phyloP scores from a whole-genome alignment of 2,113 vertebrate genomes.

The Hiodon alosoides region DNA sequence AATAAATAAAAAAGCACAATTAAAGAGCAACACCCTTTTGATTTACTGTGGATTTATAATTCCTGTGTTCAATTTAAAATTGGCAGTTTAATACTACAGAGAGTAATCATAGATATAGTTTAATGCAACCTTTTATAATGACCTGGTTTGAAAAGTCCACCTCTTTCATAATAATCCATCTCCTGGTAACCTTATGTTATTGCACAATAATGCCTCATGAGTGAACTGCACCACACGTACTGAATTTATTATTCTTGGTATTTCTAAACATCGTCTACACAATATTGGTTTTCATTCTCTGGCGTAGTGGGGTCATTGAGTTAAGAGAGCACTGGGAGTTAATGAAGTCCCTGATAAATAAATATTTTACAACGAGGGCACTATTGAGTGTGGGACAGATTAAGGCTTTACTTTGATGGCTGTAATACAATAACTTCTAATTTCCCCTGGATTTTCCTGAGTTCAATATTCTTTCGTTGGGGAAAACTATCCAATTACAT shows the following conservation, averaged over 20 bases:
- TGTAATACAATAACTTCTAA: slow-evolving; percentile 52
- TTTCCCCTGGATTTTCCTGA: slow-evolving; percentile 55
- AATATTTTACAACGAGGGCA: slow-evolving; percentile 28
- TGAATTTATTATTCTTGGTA: slow-evolving; percentile 11
- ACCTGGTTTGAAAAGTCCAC: no score
- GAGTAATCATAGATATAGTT: not conserved
- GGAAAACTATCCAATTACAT: slow-evolving; percentile 63
- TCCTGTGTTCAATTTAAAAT: no score
- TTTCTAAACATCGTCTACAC: not conserved
- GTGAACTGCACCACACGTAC: not conserved
- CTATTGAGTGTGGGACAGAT: slow-evolving; percentile 36
- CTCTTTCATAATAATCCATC: no score
- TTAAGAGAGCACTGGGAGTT: slow-evolving; percentile 4
- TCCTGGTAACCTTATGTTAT: not conserved
- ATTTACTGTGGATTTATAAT: no score
- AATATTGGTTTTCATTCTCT: not conserved
- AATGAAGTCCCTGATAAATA: slow-evolving; percentile 26
- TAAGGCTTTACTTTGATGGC: slow-evolving; percentile 53
- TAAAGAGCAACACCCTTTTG: no score
- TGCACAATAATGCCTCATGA: not conserved
- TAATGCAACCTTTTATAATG: not conserved
- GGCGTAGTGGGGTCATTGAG: slow-evolving; percentile 2
- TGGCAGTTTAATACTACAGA: not conserved
- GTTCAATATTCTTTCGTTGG: slow-evolving; percentile 54
- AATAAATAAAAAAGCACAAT: no score